Base-by-base conservation (phyloP, 2,113 vertebrate genomes). In the Pterocles burchelli region DNA sequence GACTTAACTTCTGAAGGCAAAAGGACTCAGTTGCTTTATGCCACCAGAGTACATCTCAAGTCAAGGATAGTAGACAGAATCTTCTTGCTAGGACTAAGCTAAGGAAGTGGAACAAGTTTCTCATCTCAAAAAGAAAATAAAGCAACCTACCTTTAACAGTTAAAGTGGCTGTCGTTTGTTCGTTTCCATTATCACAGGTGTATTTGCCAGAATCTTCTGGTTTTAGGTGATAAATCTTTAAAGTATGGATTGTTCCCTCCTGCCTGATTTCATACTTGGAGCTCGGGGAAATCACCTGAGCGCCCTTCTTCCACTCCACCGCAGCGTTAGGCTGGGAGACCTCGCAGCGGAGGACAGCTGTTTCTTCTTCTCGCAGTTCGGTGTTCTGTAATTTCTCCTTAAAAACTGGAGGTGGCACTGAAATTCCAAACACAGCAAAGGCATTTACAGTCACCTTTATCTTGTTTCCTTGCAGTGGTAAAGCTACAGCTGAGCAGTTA, bases 141-240 rank as follows among this genome's bases (percentile, higher is more conserved):
- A 29, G 9, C 18, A 43, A 31, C 48, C 36, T 85, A 98, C 98
- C 98, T 98, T 98, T 98, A 25, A 99, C 97, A 15, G 96, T 98
- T 71, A 99, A 54, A 21, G 95, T 95, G n/a, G 98, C 98, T 52
- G 97, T 94, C 4, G 92, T 98, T 93, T 97, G 98, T 74, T 97
- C 97, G 6, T 98, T 97, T 49, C 98, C 98, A 9, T 98, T 97
- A 57, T 98, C 98, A 51, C 98, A 98, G 25, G 88, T 97, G 79
- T 98, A 99, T 86, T 98, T 98, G 17, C 98, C 98, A 25, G 96
- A 97, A 54, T 98, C 98, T 78, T 97, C 98, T 26, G 92, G 72
- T 33, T 95, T 97, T 46, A 98, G 62, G 59, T 97, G 92, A 93
- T 97, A 55, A 93, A 99, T 96, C 49, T 97, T 93, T 86, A 98